A percentile compares a stretch with the other conserved stretches of the same genome.
Conservation (phyloP, 2,797 vertebrate genomes). For the Enteromius radiatus region DNA sequence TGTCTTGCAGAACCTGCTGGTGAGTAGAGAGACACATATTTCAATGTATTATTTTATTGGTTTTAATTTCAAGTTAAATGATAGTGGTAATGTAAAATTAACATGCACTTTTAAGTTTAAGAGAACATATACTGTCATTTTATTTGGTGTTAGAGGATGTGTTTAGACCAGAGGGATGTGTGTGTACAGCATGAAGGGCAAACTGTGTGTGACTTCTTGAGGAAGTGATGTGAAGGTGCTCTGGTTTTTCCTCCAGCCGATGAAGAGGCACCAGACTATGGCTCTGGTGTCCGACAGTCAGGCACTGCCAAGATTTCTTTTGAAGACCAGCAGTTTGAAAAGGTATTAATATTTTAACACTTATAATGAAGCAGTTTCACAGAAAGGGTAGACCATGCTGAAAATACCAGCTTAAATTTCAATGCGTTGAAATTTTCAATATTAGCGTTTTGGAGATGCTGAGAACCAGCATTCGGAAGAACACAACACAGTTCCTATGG, state of each 20-base stretch:
- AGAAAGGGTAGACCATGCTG: background rate
- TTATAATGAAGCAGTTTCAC: background rate
- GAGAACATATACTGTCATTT: no score
- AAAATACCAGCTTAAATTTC: background rate
- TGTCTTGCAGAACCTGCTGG: background rate
- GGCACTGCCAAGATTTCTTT: constrained; percentile 97
- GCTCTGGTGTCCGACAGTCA: constrained; percentile 92
- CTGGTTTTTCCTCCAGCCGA: constrained; percentile 84
- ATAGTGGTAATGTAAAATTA: background rate
- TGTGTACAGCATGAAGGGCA: constrained; percentile 52
- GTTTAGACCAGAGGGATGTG: constrained; percentile 9
- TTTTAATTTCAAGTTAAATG: background rate
- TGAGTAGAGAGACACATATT: background rate
- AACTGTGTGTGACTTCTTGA: constrained; percentile 71
- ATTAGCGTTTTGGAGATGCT: background rate
- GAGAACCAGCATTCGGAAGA: background rate
- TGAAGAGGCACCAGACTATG: constrained; percentile 96
- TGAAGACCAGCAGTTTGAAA: constrained; percentile 96
- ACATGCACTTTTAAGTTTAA: background rate
- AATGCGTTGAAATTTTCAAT: no score
- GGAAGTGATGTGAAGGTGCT: constrained; percentile 78
- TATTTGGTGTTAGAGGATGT: background rate
- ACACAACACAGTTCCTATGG: background rate
- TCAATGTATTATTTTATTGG: background rate
- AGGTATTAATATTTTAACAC: constrained; percentile 75